Evolutionary conservation across 2,113 vertebrate genomes (phyloP), one percentile per base, ranked within the genome.

Genomic region (Serilophus lunatus): DNA sequence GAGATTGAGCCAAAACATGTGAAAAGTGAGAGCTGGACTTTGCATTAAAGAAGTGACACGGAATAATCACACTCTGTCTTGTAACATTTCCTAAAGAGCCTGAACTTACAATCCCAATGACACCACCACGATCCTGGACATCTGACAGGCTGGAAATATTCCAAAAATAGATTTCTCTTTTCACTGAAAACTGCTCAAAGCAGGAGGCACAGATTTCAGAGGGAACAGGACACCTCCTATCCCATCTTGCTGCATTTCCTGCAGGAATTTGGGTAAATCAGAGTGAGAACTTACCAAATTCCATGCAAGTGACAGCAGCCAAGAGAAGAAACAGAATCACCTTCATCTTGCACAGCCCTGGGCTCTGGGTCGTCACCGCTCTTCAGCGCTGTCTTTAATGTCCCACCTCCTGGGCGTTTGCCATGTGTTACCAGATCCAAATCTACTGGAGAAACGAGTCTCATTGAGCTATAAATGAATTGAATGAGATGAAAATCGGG

Each of bases 311-410:
- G 0, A 75, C 0, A 3, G 90, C 72, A 75, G 75, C 44, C 28
- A 97, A 20, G 10, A 96, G 90, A 50, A 95, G 85, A 69, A 25
- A 35, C 16, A 96, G 64, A 13, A 96, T 5, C 51, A 49, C 10
- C 56, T 93, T 97, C 93, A 97, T 97, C 93, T 60, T 88, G 85
- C 28, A 26, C 2, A 0, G 71, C 8, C 15, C 69, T 31, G 28
- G 26, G n/a, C 82, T 9, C 88, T 22, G 53, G 17, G 25, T 45
- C 80, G 35, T n/a, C 65, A 49, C 54, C 1, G 0, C 26, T 93
- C 47, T 42, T 61, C 53, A 38, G 70, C 3, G 0, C 36, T 5
- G 10, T 50, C 10, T 92, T 86, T 70, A 15, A 23, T 18, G 71
- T 16, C n/a, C 50, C 63, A 44, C 33, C 24, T 70, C 24, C 68